phyloP scores from a whole-genome alignment of 2,888 invertebrate species.

The Caenorhabditis doughertyi region DNA sequence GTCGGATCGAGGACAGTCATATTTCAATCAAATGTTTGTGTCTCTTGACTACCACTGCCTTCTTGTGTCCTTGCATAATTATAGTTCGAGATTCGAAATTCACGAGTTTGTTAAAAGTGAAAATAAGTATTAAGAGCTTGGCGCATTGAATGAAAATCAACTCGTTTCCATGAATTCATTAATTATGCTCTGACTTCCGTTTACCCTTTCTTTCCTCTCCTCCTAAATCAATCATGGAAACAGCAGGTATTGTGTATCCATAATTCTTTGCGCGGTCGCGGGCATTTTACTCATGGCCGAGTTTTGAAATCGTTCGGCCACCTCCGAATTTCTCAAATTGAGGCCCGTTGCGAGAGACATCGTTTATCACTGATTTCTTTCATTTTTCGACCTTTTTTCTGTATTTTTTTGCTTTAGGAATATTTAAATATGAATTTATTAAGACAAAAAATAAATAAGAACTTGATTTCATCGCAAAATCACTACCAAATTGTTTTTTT shows the following conservation, averaged over 20 bases:
- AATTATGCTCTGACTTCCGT: constrained; percentile 11
- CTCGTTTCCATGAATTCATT: constrained; percentile 16
- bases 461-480: no score
- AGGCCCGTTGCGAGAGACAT: no score
- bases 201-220: neutral
- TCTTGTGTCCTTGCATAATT: constrained; percentile 43
- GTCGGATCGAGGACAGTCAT: constrained; percentile 13
- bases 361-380: no score
- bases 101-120: neutral
- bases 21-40: constrained; percentile 43
- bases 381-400: no score
- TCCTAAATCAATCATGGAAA: constrained; percentile 24
- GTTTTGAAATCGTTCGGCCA: no score
- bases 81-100: constrained; percentile 4
- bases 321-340: no score
- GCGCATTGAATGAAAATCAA: neutral
- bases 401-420: no score
- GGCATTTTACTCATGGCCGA: no score
- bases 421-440: no score
- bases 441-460: no score
- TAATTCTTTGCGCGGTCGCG: no score
- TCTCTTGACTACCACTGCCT: neutral
- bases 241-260: constrained; percentile 5
- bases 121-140: neutral
- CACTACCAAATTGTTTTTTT: no score